Base-by-base conservation (phyloP, 2,113 vertebrate species). In the Sminthopsis crassicaudata region DNA sequence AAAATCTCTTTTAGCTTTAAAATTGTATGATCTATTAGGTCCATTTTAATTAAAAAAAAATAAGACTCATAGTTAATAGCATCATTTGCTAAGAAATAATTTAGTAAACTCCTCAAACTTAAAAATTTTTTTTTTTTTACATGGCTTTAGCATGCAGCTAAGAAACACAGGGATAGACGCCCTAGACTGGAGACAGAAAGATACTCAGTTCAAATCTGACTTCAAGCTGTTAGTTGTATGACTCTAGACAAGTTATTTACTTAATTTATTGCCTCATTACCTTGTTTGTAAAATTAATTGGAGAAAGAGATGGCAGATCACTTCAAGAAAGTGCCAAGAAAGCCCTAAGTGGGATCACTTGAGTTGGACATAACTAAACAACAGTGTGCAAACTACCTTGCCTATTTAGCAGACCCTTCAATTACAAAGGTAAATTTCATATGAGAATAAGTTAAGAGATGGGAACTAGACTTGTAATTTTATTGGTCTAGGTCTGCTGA, bases 31-130 rank as follows among this genome's bases (percentile, higher is more conserved):
- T 48, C 25, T 53, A 0, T 10, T 92, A 42, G 19, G 14, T 54
- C 50, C 84, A 0, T 84, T 93, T 67, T 89, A 46, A n/a, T 60
- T 51, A 10, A 51, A 46, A 24, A 0, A 46, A 84, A 89, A 23
- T 26, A 42, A 36, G 10, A 54, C 26, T 67, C 0, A 9, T n/a
- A 53, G 42, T 53, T 53, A 30, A 8, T 8, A 48, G n/a, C 36
- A 8, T 76, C 53, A 90, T 42, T 96, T 94, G 53, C 53, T 48
- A 94, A n/a, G 42, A n/a, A 9, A 46, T 67, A 67, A 67, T 67
- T 67, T 67, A 36, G 11, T 67, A 67, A 36, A 36, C 1, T 67
- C 11, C 30, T 67, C n/a, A 16, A 67, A 36, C 12, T 67, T 67
- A 53, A 53, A 53, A 53, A 53, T 53, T n/a, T n/a, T n/a, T n/a